A percentile compares a stretch with the other conserved stretches of the same genome.
phyloP scores from a whole-genome alignment of 2,888 invertebrate species.

The Abrostola tripartita region DNA sequence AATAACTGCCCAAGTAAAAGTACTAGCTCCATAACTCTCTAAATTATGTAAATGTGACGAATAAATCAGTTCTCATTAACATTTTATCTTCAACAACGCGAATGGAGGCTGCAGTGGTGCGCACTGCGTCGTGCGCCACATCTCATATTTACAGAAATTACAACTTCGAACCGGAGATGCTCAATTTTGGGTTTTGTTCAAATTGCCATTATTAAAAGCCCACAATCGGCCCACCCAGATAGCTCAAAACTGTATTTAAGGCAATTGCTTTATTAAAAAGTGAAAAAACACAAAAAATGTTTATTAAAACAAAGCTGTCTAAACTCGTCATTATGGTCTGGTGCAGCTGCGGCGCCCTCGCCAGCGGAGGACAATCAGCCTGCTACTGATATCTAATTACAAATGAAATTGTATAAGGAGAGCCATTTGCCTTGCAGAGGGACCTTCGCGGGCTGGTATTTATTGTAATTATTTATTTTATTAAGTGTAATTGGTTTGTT shows the following conservation, averaged over 20 bases:
- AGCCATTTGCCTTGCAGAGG: neutral
- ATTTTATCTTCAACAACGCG: slow-evolving; percentile 19
- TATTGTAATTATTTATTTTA: neutral
- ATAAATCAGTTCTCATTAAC: slow-evolving; percentile 31
- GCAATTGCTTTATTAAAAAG: slow-evolving; percentile 61
- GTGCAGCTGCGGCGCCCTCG: slow-evolving; percentile 42
- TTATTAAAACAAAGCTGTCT: slow-evolving; percentile 58
- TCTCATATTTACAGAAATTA: slow-evolving; percentile 60
- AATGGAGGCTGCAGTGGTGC: slow-evolving; percentile 17
- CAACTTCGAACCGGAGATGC: slow-evolving; percentile 65
- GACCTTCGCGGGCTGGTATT: neutral
- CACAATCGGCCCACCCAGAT: slow-evolving; percentile 70
- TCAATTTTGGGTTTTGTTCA: slow-evolving; percentile 66
- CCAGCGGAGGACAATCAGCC: slow-evolving; percentile 31
- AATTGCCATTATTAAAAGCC: slow-evolving; percentile 75
- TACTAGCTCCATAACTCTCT: slow-evolving; percentile 34
- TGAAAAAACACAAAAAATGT: slow-evolving; percentile 49
- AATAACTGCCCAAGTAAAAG: slow-evolving; percentile 19
- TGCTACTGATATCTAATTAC: slow-evolving; percentile 47
- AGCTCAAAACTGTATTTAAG: slow-evolving; percentile 59
- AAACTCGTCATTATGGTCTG: slow-evolving; percentile 47
- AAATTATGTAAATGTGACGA: slow-evolving; percentile 36
- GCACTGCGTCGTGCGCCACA: slow-evolving; percentile 17
- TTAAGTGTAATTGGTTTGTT: slow-evolving; percentile 30
- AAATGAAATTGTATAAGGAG: neutral